A percentile compares a stretch with the other conserved stretches of the same genome.
These are phyloP conservation scores for Brachypteracias leptosomus DNA, from an alignment of 2,113 vertebrate species.

Conservation along the genomic window DNA sequence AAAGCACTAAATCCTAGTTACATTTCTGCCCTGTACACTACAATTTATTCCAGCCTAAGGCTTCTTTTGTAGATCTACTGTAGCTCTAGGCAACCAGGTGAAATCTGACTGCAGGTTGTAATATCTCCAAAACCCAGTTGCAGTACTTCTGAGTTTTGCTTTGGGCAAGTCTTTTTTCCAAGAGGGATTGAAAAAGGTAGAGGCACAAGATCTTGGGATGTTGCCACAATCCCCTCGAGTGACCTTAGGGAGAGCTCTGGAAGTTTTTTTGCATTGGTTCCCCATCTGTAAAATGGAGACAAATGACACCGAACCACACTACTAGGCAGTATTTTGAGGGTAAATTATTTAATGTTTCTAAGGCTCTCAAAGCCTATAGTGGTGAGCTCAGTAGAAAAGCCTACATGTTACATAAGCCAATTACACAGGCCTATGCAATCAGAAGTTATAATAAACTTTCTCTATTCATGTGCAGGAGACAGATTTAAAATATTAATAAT, in stretches of 20 bases:
- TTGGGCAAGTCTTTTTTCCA: neutral
- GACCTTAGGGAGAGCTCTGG: neutral
- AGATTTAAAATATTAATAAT: conserved; percentile 66
- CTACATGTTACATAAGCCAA: neutral
- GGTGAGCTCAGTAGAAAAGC: neutral
- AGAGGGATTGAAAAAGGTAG: neutral
- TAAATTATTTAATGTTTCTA: conserved; percentile 47
- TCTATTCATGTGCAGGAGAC: conserved; percentile 12
- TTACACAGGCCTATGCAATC: conserved; percentile 31
- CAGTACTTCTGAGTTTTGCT: neutral
- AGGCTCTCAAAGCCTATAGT: neutral
- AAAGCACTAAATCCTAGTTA: neutral
- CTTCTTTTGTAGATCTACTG: neutral
- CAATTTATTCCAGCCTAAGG: neutral
- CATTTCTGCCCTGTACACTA: neutral
- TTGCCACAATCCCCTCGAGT: neutral
- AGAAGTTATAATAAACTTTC: conserved; percentile 39
- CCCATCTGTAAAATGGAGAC: conserved; percentile 39
- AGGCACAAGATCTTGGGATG: neutral
- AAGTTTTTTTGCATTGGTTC: neutral
- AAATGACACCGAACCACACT: neutral
- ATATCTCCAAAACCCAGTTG: neutral
- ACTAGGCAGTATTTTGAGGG: conserved; percentile 20
- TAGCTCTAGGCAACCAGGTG: neutral
- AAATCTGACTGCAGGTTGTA: neutral